Conservation (phyloP, 2,888 invertebrate genomes). For the Zaprionus lineosus region DNA sequence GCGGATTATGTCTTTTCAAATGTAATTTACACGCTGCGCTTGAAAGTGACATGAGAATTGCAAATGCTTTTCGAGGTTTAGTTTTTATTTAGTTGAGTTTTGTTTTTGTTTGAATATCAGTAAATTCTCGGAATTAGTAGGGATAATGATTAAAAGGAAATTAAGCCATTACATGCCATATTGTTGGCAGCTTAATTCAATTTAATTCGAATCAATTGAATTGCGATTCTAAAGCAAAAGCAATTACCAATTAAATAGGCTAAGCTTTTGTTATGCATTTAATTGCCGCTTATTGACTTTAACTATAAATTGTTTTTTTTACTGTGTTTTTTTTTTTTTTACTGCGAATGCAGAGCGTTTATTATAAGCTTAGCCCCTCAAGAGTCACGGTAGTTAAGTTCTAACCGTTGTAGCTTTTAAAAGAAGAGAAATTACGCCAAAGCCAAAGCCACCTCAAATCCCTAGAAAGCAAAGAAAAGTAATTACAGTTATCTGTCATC, state of each 20-base stretch:
- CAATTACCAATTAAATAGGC: no score
- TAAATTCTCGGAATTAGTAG: slow-evolving; percentile 11
- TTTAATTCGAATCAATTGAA: no score
- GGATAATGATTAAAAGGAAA: slow-evolving; percentile 14
- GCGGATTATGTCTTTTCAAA: slow-evolving; percentile 62
- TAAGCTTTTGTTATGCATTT: no score
- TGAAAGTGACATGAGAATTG: slow-evolving; percentile 52
- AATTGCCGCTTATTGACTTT: no score
- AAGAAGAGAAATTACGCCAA: no score
- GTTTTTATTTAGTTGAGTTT: slow-evolving; percentile 7
- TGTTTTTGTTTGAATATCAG: slow-evolving; percentile 9
- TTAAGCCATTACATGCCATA: no score
- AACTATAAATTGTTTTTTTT: no score
- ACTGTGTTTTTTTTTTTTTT: neutral
- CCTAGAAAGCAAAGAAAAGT: slow-evolving; percentile 13
- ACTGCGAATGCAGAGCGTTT: slow-evolving; percentile 12
- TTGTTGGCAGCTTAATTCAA: no score
- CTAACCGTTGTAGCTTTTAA: no score
- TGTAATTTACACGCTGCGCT: slow-evolving; percentile 67
- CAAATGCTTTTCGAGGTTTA: slow-evolving; percentile 20
- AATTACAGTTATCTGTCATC: slow-evolving; percentile 71
- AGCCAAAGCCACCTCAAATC: no score
- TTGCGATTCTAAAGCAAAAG: no score
- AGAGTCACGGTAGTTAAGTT: slow-evolving; percentile 6
- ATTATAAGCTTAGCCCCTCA: no score